Percentiles rank a stretch among this genome's conserved stretches.
Evolutionary conservation across 2,797 vertebrate species (phyloP).

Genomic region (Lateolabrax maculatus): DNA sequence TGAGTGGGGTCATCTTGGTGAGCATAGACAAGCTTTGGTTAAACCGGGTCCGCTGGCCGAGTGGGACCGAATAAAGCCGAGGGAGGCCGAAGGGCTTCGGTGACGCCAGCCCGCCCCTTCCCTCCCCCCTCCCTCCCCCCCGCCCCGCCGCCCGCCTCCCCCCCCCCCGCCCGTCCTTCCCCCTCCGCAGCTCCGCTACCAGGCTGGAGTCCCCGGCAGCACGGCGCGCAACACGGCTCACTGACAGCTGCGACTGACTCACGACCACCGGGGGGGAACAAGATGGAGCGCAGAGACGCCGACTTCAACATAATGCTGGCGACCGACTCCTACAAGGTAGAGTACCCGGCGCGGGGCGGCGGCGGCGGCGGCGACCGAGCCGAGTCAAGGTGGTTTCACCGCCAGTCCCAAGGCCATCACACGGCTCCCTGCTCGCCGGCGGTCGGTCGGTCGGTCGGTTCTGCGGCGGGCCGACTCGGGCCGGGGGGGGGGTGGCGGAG

Average conservation of each 20-base stretch:
- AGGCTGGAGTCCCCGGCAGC: slow-evolving; percentile 62
- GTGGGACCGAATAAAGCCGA: slow-evolving; percentile 45
- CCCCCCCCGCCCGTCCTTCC: slow-evolving; percentile 60
- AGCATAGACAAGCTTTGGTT: slow-evolving; percentile 32
- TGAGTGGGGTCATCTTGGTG: background rate
- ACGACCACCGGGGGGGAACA: slow-evolving; percentile 70
- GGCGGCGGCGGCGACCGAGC: too few species aligned
- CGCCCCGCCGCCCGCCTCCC: slow-evolving; percentile 37
- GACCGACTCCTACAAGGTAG: slow-evolving; percentile 98
- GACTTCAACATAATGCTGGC: slow-evolving; percentile 95
- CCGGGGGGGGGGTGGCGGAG: slow-evolving; percentile 46
- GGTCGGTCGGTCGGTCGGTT: slow-evolving; percentile 57
- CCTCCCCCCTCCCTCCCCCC: slow-evolving; percentile 46
- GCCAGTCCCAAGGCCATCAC: slow-evolving; percentile 81
- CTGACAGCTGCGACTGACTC: slow-evolving; percentile 79
- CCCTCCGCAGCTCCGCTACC: slow-evolving; percentile 53
- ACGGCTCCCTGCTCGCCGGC: slow-evolving; percentile 50
- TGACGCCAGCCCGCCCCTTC: slow-evolving; percentile 64
- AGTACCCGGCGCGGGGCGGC: background rate
- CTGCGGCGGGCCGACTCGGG: slow-evolving; percentile 67
- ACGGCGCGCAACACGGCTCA: slow-evolving; percentile 70
- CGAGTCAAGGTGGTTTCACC: slow-evolving; percentile 85
- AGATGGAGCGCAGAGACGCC: slow-evolving; percentile 91
- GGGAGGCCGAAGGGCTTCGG: background rate
- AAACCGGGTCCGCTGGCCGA: slow-evolving; percentile 10